These are phyloP conservation scores for Zophobas atratus DNA, from an alignment of 1,140 invertebrate genomes.

Conservation along the genomic window DNA sequence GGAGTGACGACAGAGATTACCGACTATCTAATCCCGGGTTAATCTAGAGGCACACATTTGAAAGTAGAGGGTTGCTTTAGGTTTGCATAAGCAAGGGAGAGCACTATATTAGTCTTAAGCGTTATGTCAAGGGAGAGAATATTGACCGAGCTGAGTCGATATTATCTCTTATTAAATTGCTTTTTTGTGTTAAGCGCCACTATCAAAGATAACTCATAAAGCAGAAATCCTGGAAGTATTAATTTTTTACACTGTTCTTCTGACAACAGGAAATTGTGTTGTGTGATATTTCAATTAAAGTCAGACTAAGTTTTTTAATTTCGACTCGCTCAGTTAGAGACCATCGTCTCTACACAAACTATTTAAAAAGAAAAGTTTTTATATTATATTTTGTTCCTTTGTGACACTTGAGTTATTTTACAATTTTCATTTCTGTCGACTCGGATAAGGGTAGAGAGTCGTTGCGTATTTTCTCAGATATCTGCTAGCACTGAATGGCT, in stretches of 20 bases:
- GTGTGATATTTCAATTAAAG: not conserved
- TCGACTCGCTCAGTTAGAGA: not conserved
- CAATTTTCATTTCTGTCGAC: slow-evolving; percentile 31
- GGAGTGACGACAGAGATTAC: slow-evolving; percentile 45
- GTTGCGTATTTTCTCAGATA: slow-evolving; percentile 19
- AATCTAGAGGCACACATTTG: slow-evolving; percentile 42
- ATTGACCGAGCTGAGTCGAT: not conserved
- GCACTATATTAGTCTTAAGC: slow-evolving; percentile 32
- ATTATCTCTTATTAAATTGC: slow-evolving; percentile 12
- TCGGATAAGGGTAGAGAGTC: not conserved
- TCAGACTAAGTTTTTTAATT: slow-evolving; percentile 5
- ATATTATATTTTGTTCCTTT: slow-evolving; percentile 7
- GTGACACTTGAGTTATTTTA: slow-evolving; percentile 37
- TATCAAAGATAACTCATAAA: not conserved
- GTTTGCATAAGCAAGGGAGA: slow-evolving; percentile 23
- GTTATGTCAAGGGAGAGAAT: slow-evolving; percentile 2
- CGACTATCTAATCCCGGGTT: slow-evolving; percentile 33
- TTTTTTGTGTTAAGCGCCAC: slow-evolving; percentile 2
- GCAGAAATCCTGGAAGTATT: slow-evolving; percentile 2
- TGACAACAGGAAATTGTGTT: too few species aligned
- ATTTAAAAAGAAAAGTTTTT: slow-evolving; percentile 17
- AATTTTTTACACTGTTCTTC: not conserved
- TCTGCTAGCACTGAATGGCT: slow-evolving; percentile 15
- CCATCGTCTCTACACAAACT: not conserved
- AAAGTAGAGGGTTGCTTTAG: slow-evolving; percentile 12